These are phyloP conservation scores for Bolborhynchus lineola DNA, from an alignment of 2,113 vertebrate genomes.

Conservation along the genomic window DNA sequence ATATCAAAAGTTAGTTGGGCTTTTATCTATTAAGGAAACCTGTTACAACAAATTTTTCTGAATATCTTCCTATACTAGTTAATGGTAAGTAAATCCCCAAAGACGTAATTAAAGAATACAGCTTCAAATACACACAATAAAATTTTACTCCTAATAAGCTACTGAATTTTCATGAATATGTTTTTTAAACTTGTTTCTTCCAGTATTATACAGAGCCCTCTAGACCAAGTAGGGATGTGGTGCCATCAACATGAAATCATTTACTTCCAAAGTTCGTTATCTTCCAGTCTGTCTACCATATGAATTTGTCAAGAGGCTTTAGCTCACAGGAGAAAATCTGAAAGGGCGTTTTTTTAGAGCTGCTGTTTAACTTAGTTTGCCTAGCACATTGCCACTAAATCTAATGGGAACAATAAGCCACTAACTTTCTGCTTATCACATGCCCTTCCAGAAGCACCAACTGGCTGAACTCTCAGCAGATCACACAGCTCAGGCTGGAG, in stretches of 20 bases:
- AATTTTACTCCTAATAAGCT: slow-evolving; percentile 43
- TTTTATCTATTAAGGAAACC: not conserved
- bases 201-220: not conserved
- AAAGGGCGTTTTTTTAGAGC: not conserved
- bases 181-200: slow-evolving; percentile 18
- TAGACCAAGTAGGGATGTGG: not conserved
- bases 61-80: not conserved
- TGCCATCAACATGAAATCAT: not conserved
- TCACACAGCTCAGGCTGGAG: not conserved
- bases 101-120: slow-evolving; percentile 20
- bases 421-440: not conserved
- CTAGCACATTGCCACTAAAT: not conserved
- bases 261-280: not conserved
- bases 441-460: not conserved
- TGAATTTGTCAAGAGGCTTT: not conserved
- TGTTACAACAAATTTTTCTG: not conserved
- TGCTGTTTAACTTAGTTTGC: not conserved
- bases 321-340: not conserved
- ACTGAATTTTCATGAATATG: not conserved
- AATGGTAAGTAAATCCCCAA: not conserved
- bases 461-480: not conserved
- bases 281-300: not conserved
- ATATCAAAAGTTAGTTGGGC: not conserved
- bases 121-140: slow-evolving; percentile 41
- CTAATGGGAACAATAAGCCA: not conserved